phyloP scores from a whole-genome alignment of 23 tunicate species.

The Diplosoma virens region DNA sequence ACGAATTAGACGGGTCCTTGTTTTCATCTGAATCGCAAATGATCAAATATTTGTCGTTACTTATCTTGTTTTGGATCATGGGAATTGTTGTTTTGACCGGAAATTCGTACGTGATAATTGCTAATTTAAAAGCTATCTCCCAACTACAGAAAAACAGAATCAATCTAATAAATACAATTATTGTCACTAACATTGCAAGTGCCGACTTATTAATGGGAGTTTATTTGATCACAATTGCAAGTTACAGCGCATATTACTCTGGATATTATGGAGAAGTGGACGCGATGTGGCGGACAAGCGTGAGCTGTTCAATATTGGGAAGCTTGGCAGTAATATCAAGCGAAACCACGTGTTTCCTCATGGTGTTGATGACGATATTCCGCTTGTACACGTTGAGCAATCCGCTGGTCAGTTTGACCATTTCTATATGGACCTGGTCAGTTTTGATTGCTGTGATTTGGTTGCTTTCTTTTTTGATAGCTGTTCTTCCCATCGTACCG shows the following conservation, averaged over 20 bases:
- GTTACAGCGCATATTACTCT: background rate
- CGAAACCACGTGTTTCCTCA: conserved; percentile 27
- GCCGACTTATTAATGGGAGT: conserved; percentile 45
- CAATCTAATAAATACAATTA: background rate
- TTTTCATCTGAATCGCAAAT: conserved; percentile 15
- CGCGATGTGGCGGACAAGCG: conserved; percentile 31
- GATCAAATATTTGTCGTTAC: background rate
- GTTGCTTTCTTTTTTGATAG: conserved; percentile 15
- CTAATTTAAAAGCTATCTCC: background rate
- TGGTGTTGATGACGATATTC: conserved; percentile 32
- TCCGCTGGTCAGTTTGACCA: background rate
- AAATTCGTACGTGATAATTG: background rate
- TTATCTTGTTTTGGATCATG: conserved; percentile 15
- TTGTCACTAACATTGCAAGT: conserved; percentile 17
- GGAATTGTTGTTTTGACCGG: background rate
- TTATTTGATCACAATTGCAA: conserved; percentile 29
- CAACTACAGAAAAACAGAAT: background rate
- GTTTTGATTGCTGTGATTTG: background rate
- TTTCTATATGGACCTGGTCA: background rate
- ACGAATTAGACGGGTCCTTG: background rate
- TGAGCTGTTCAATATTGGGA: conserved; percentile 16
- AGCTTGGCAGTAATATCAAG: conserved; percentile 12
- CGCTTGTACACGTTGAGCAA: background rate
- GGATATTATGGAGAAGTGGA: conserved; percentile 33
- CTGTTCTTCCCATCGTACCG: background rate